A percentile compares a stretch with the other conserved stretches of the same genome.
Conservation (phyloP, 1,140 invertebrate species). For the Papilio polytes region DNA sequence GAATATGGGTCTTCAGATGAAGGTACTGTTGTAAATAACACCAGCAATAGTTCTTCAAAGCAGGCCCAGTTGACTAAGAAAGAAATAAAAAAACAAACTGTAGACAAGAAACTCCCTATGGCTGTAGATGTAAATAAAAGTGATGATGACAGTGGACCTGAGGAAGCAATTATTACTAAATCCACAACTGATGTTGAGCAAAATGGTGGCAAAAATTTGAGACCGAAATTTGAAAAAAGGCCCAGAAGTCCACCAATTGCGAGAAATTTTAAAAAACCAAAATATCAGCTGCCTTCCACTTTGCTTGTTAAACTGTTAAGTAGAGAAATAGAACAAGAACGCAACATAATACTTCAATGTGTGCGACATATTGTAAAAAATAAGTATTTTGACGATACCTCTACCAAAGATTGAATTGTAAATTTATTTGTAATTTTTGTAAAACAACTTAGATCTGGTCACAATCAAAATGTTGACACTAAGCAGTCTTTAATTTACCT, state of each 20-base stretch:
- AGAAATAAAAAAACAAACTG: slow-evolving; percentile 44
- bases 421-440: not conserved
- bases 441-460: no score
- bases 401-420: slow-evolving; percentile 26
- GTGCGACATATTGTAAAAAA: slow-evolving; percentile 88
- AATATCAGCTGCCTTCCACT: slow-evolving; percentile 73
- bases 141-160: slow-evolving; percentile 79
- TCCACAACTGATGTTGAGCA: slow-evolving; percentile 9
- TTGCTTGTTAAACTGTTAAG: slow-evolving; percentile 85
- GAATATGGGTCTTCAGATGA: slow-evolving; percentile 84
- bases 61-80: slow-evolving; percentile 35
- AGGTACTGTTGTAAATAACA: slow-evolving; percentile 50
- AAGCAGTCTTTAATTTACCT: no score
- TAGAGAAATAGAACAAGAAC: slow-evolving; percentile 87
- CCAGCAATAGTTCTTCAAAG: slow-evolving; percentile 40
- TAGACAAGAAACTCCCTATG: slow-evolving; percentile 27
- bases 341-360: slow-evolving; percentile 90
- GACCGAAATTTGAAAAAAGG: slow-evolving; percentile 46
- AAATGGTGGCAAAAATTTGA: slow-evolving; percentile 37
- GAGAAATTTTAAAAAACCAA: slow-evolving; percentile 49
- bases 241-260: slow-evolving; percentile 29
- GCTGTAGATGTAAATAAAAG: slow-evolving; percentile 44
- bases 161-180: slow-evolving; percentile 71
- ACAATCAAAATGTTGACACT: not conserved
- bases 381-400: slow-evolving; percentile 85